Percentiles rank a stretch among this genome's conserved stretches.
These are phyloP conservation scores for Heterotis niloticus DNA, from an alignment of 2,113 vertebrate genomes.

Conservation along the genomic window DNA sequence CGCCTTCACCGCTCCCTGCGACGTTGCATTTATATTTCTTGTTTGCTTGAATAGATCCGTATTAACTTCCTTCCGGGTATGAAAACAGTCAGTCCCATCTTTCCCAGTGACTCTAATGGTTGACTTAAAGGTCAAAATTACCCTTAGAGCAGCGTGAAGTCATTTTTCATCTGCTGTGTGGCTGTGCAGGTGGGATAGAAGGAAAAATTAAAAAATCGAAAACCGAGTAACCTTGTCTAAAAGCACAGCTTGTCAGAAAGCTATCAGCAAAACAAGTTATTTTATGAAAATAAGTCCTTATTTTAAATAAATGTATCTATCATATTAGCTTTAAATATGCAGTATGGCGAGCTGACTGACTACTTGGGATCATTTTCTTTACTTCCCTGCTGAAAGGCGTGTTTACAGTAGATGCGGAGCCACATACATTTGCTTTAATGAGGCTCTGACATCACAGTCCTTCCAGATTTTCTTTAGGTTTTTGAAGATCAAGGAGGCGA, in stretches of 20 bases:
- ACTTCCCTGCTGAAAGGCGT: neutral
- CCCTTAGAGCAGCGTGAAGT: slow-evolving; percentile 25
- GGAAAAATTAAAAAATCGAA: slow-evolving; percentile 46
- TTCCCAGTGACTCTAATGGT: slow-evolving; percentile 3
- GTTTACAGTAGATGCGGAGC: neutral
- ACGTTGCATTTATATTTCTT: neutral
- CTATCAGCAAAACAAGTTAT: slow-evolving; percentile 44
- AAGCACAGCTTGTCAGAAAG: slow-evolving; percentile 35
- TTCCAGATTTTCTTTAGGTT: neutral
- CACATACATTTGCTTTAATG: neutral
- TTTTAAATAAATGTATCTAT: slow-evolving; percentile 17
- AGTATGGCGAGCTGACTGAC: neutral
- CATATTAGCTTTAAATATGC: no score
- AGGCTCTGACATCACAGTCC: neutral
- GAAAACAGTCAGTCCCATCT: neutral
- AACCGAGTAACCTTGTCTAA: slow-evolving; percentile 26
- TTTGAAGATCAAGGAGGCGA: slow-evolving; percentile 15
- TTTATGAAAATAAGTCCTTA: slow-evolving; percentile 31
- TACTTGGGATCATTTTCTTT: neutral
- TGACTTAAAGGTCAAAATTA: slow-evolving; percentile 41
- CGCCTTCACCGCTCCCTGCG: no score
- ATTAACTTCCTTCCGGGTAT: neutral
- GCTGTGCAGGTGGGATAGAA: slow-evolving; percentile 53
- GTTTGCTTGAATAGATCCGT: neutral
- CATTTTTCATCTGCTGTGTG: slow-evolving; percentile 44